Evolutionary conservation across 2,797 vertebrate genomes (phyloP).

Genomic region (Megaceryle alcyon): DNA sequence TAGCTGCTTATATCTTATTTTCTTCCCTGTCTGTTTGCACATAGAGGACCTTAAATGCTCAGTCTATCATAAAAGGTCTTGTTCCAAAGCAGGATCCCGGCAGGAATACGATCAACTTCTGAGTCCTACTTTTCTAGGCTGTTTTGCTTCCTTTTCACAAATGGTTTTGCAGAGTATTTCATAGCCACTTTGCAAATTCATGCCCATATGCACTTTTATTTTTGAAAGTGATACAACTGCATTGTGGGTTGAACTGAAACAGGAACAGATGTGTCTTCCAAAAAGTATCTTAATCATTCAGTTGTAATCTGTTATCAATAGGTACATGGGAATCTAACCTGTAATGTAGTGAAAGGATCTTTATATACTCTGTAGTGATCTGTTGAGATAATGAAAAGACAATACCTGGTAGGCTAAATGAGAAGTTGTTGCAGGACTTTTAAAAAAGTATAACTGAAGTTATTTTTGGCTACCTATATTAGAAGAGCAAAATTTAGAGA

Average conservation of each 20-base stretch:
- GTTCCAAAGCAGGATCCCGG: neutral
- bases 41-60: neutral
- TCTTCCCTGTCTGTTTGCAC: neutral
- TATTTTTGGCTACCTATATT: neutral
- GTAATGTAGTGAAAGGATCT: neutral
- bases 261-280: neutral
- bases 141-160: neutral
- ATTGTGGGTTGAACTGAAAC: neutral
- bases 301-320: neutral
- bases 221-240: neutral
- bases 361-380: neutral
- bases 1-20: neutral
- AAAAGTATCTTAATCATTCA: neutral
- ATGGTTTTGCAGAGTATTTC: no score
- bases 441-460: neutral
- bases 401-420: neutral
- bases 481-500: neutral
- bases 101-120: neutral
- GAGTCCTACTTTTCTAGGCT: neutral
- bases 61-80: neutral
- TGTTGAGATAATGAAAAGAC: neutral
- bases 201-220: neutral
- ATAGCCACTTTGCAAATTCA: neutral
- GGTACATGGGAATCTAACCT: neutral
- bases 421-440: neutral